These are phyloP conservation scores for Atrina japonica DNA, from an alignment of 2,888 invertebrate species.

Conservation along the genomic window DNA sequence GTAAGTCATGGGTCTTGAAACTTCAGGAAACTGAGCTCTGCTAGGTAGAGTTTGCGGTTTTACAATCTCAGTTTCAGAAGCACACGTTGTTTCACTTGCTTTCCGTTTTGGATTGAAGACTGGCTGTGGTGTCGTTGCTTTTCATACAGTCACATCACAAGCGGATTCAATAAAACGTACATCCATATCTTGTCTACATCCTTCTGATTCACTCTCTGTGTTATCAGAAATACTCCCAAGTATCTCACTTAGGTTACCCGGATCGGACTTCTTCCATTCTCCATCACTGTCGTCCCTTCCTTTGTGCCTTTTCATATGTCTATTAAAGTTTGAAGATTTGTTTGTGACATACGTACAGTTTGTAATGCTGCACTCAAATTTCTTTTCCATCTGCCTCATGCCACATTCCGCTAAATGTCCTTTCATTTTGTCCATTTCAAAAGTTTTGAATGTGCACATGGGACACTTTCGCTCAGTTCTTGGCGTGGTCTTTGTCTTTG, in stretches of 20 bases:
- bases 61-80: neutral
- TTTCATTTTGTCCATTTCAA: slow-evolving; percentile 1
- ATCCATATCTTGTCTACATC: no score
- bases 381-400: neutral
- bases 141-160: neutral
- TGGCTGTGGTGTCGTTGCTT: neutral
- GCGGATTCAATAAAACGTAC: no score
- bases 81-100: neutral
- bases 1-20: neutral
- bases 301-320: slow-evolving; percentile 13
- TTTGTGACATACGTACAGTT: slow-evolving; percentile 8
- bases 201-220: neutral
- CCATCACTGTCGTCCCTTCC: neutral
- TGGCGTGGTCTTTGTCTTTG: slow-evolving; percentile 13
- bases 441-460: slow-evolving; percentile 9
- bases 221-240: neutral
- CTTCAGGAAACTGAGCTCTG: neutral
- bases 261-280: slow-evolving; percentile 7
- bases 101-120: neutral
- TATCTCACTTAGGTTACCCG: neutral
- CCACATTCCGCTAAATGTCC: slow-evolving; percentile 11
- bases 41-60: no score
- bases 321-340: slow-evolving; percentile 2
- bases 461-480: slow-evolving; percentile 9
- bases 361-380: neutral